A percentile compares a stretch with the other conserved stretches of the same genome.
These are phyloP conservation scores for Chrysomallon squamiferum DNA, from an alignment of 1,140 invertebrate species.

Conservation along the genomic window DNA sequence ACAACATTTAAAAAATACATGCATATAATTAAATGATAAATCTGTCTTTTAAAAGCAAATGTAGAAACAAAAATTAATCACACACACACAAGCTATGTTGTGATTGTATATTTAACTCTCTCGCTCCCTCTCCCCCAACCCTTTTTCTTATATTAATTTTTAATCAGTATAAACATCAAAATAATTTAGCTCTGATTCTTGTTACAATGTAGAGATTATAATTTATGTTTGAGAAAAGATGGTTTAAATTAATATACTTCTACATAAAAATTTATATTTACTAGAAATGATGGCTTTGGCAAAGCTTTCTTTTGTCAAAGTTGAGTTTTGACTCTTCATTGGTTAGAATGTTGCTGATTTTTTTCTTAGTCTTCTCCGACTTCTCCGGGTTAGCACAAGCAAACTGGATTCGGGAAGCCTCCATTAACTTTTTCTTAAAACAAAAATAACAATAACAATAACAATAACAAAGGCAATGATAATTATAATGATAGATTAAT, in stretches of 20 bases:
- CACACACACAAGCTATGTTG: background rate
- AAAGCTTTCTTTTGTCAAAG: slow-evolving; percentile 54
- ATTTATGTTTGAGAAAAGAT: too few relatives aligned
- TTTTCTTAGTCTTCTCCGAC: slow-evolving; percentile 55
- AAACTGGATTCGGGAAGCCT: slow-evolving; percentile 55
- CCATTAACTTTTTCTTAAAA: slow-evolving; percentile 55
- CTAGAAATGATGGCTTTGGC: slow-evolving; percentile 48
- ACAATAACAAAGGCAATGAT: too few relatives aligned
- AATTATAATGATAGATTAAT: too few relatives aligned
- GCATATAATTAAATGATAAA: too few relatives aligned
- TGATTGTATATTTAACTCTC: background rate
- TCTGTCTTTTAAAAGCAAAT: background rate
- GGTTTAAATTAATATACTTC: too few relatives aligned
- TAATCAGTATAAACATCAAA: too few relatives aligned
- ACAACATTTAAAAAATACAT: too few relatives aligned
- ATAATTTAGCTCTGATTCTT: too few relatives aligned
- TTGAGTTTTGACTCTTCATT: slow-evolving; percentile 54
- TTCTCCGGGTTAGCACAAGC: slow-evolving; percentile 60
- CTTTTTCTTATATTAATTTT: too few relatives aligned
- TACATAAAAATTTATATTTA: too few relatives aligned
- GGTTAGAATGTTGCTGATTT: slow-evolving; percentile 45
- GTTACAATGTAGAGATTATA: too few relatives aligned
- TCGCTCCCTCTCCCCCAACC: too few relatives aligned
- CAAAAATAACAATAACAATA: background rate
- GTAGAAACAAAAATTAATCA: background rate